Evolutionary conservation across 2,113 vertebrate species (phyloP).

Genomic region (Hippocampus zosterae): DNA sequence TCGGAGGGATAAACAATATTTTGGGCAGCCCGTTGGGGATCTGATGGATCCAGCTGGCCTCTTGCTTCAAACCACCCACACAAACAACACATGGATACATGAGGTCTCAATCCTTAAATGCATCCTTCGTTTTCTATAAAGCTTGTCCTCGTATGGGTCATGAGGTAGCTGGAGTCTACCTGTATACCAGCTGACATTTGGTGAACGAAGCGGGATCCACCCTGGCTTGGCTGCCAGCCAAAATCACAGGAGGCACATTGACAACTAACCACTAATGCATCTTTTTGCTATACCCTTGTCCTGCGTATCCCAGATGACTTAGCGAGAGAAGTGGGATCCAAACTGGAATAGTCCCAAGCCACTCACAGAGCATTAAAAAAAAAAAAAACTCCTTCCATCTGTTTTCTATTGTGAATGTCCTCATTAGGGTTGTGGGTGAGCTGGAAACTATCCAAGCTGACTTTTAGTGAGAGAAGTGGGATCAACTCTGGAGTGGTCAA

Average conservation of each 20-base stretch:
- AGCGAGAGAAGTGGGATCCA: not conserved
- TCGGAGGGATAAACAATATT: conserved; percentile 33
- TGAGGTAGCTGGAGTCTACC: not conserved
- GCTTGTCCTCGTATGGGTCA: not conserved
- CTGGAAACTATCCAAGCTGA: too few relatives aligned
- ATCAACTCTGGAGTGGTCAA: too few relatives aligned
- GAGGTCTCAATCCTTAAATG: not conserved
- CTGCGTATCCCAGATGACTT: not conserved
- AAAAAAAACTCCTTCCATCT: too few relatives aligned
- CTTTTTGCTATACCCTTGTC: too few relatives aligned
- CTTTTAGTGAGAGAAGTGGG: too few relatives aligned
- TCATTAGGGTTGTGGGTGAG: too few relatives aligned
- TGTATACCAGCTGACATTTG: not conserved
- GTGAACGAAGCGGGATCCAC: not conserved
- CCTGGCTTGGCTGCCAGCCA: not conserved
- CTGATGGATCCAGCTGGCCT: conserved; percentile 40
- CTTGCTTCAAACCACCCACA: conserved; percentile 30
- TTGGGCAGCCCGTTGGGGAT: conserved; percentile 41
- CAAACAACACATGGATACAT: conserved; percentile 28
- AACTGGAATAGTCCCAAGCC: not conserved
- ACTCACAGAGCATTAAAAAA: not conserved
- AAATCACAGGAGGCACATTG: not conserved
- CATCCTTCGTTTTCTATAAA: not conserved
- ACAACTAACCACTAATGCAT: not conserved
- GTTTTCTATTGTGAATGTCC: too few relatives aligned